Evolutionary conservation across 2,113 vertebrate species (phyloP).

Genomic region (Rhynchopsitta pachyrhyncha): DNA sequence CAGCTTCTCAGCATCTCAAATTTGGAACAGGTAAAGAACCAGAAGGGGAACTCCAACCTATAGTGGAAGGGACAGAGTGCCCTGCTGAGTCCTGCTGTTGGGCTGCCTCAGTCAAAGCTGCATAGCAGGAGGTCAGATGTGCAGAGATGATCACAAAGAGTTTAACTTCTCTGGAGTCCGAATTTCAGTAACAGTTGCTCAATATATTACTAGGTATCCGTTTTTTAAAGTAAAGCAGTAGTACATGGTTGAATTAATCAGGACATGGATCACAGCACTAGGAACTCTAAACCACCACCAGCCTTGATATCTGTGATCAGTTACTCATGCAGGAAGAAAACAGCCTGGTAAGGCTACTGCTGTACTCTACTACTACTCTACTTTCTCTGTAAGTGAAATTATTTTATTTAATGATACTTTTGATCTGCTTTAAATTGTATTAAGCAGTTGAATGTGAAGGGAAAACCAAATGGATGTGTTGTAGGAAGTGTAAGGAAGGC

Average conservation of each 20-base stretch:
- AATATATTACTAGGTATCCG: background rate
- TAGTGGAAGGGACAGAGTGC: background rate
- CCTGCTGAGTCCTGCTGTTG: background rate
- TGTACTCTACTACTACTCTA: background rate
- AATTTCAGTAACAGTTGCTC: background rate
- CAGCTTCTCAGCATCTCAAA: background rate
- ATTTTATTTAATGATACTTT: background rate
- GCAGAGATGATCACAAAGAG: background rate
- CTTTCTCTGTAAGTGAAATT: background rate
- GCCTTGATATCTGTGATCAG: background rate
- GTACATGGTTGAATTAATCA: background rate
- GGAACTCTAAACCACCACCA: background rate
- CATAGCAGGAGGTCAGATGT: background rate
- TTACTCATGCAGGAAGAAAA: background rate
- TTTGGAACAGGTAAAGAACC: background rate
- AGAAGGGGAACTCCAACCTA: rapidly evolving
- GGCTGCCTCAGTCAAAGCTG: background rate
- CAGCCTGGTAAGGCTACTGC: background rate
- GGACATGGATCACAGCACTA: background rate
- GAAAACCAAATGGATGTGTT: background rate
- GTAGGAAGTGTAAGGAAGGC: background rate
- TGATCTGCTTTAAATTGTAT: background rate
- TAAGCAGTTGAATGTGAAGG: background rate
- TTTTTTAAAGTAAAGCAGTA: background rate
- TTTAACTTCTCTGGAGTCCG: background rate